Evolutionary conservation across 2,888 invertebrate species (phyloP), one percentile per base, ranked within the genome.

Genomic region (Chymomyza amoena): DNA sequence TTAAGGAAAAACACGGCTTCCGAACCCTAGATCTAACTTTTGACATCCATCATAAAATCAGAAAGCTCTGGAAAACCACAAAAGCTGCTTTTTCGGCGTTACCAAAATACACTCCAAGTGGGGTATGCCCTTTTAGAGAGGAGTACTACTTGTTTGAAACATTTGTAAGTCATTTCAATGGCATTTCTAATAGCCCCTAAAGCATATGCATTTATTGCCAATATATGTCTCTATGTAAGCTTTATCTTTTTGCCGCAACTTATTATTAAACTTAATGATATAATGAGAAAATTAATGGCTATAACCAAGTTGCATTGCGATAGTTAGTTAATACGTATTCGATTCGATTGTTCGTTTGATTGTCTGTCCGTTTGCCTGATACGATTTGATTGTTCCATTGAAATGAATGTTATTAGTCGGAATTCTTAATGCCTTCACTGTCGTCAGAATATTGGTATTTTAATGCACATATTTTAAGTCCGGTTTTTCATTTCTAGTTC

Each of bases 251-350:
- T 16, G 59, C 32, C 28, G 52, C 67, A 70, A 69, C 70, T 63
- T 73, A 71, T 70, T 65, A 82, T 87, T 84, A 78, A 73, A 54
- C 73, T 81, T 81, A 87, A 87, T 83, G 78, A 87, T 80, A 87
- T 87, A 88, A 88, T 87, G 87, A 76, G 77, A 79, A 80, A 84
- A 87, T 81, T 69, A 75, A 60, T 64, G 54, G 74, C 80, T 77
- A 82, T 82, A 80, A 74, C 45, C 69, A 65, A 71, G 68, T 70
- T 68, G 70, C 61, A 76, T 70, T 66, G 70, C 69, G 52, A 74
- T 66, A 70, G 66, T 25, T 25, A 0, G 25, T 68, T 77, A 73
- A 45, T 45, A 45, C 13, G 39, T 45, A 45, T 69, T 73, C 66
- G 62, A 73, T 69, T 73, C 68, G 71, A 70, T 77, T 79, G 70